These are phyloP conservation scores for Coreius guichenoti DNA, from an alignment of 2,797 vertebrate species.

Conservation along the genomic window DNA sequence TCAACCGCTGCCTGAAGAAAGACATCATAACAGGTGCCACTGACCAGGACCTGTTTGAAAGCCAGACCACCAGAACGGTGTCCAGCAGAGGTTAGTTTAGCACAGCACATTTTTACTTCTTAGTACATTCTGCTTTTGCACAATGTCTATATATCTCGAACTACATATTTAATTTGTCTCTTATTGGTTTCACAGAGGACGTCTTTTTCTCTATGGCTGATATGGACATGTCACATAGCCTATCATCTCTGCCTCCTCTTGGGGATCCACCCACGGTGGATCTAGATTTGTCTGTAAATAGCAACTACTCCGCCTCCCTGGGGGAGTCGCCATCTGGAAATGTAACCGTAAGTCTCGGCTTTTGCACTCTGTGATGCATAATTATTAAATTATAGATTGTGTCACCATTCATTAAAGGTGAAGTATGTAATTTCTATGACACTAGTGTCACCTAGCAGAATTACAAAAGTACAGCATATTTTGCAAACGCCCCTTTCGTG, in stretches of 20 bases:
- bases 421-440: background rate
- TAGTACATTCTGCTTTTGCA: background rate
- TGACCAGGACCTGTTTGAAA: conserved; percentile 92
- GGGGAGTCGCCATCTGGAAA: conserved; percentile 89
- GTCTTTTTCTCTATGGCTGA: conserved; percentile 99
- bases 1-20: conserved; percentile 94
- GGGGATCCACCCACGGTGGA: conserved; percentile 96
- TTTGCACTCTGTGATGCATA: background rate
- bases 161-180: background rate
- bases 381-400: background rate
- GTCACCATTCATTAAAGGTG: background rate
- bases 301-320: conserved; percentile 91
- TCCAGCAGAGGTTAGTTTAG: conserved; percentile 90
- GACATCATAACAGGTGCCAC: conserved; percentile 81
- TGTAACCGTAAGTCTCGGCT: conserved; percentile 78
- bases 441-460: background rate
- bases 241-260: conserved; percentile 95
- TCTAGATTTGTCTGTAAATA: conserved; percentile 93
- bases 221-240: conserved; percentile 99
- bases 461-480: background rate
- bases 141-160: background rate
- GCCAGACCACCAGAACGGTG: conserved; percentile 88
- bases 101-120: background rate
- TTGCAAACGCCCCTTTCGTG: background rate
- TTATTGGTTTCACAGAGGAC: conserved; percentile 81